Evolutionary conservation across 2,888 invertebrate genomes (phyloP), one percentile per base, ranked within the genome.

Genomic region (Cremastinae sp.): DNA sequence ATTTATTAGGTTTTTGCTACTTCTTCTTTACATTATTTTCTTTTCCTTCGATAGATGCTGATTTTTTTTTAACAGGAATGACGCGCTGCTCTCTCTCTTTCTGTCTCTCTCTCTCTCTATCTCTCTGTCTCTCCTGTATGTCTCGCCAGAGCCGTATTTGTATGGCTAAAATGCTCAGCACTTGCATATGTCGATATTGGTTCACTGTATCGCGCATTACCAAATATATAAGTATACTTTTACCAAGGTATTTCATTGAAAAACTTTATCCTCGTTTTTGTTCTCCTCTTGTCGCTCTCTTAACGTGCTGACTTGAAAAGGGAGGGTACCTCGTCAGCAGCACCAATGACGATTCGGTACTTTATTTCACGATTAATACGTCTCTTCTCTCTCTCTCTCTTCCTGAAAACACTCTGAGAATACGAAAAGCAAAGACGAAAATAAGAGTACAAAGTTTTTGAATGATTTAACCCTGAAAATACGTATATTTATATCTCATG

Each of bases 141-240:
- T 88, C 83, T 82, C 82, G 87, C 86, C 87, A 87, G 84, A 86
- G 84, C 86, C 86, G 87, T 88, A 86, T 86, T 85, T 88, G 87
- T 87, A 87, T 87, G 86, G 87, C 87, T 88, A 86, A 81, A 85
- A 87, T 84, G 87, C 86, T 87, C 82, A 82, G 87, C 85, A 86
- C 86, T 85, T 80, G 85, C 87, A 86, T 85, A 84, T 78, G 34
- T 49, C 65, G 75, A 80, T 80, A 82, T 74, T 66, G 66, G 61
- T 74, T 80, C 78, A 80, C 78, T 79, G 80, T 82, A 82, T 51
- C 78, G 79, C 80, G 82, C 81, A 71, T 77, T 54, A 14, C 38
- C 20, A 14, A 62, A 38, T 49, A 38, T 71, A 78, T 72, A 41
- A 18, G 22, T 51, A 34, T 53, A 22, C 75, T 69, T 61, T 45